Conservation (phyloP, 1,140 invertebrate species). For the Rhynchophorus ferrugineus region DNA sequence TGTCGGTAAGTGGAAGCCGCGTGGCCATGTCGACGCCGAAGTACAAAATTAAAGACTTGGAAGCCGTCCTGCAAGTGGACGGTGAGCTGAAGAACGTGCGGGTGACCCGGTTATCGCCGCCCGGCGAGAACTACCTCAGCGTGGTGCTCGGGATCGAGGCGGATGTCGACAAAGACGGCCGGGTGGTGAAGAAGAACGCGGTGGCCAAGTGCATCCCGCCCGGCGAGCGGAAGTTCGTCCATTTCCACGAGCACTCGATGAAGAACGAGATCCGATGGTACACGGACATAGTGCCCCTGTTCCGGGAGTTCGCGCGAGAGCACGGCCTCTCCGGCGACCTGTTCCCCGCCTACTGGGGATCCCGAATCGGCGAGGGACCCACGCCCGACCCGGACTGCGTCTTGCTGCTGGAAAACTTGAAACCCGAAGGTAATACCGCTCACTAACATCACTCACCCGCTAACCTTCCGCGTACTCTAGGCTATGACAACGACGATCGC, state of each 20-base stretch:
- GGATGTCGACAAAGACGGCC: background rate
- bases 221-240: background rate
- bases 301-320: background rate
- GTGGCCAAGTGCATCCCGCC: background rate
- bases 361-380: background rate
- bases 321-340: background rate
- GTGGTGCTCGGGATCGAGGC: background rate
- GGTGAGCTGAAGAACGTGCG: background rate
- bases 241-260: background rate
- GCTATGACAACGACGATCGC: slow-evolving; percentile 34
- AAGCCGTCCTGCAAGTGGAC: background rate
- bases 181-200: background rate
- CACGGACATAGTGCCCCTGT: background rate
- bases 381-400: background rate
- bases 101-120: background rate
- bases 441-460: too few relatives aligned
- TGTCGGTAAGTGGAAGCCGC: too few relatives aligned
- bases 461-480: too few relatives aligned
- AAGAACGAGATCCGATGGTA: background rate
- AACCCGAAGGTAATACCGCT: background rate
- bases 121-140: slow-evolving; percentile 1
- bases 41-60: background rate
- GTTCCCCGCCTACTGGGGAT: background rate
- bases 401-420: background rate
- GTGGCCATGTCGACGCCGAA: background rate